Evolutionary conservation across 2,113 vertebrate genomes (phyloP), one percentile per base, ranked within the genome.

Genomic region (Protomyctophum bolini): DNA sequence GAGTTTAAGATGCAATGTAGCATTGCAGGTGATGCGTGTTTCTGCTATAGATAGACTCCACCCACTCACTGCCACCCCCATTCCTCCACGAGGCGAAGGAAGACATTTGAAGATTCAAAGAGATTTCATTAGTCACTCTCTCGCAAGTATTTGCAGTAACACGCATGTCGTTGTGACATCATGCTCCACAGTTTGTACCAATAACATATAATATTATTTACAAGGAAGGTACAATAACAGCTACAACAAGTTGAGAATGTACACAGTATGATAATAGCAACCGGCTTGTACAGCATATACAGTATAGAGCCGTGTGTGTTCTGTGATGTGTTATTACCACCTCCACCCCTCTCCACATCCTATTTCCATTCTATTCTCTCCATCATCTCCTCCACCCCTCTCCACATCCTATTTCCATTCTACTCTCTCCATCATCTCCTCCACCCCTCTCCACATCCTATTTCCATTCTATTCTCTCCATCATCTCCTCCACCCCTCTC

Each of bases 31-130:
- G 70, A 7, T 47, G 9, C 33, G 5, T 21, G 61, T 63, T 78
- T 72, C 56, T 21, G 9, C 84, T 84, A 84, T 79, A 84, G 83
- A 85, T 88, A 87, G 84, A 12, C 66, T 80, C 21, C 88, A 85
- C 86, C 86, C 69, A 85, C 87, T 68, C 75, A 7, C 76, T 28
- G 62, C 77, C 84, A 33, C 83, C 85, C 0, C 41, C 21, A 21
- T 21, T 21, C 21, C 21, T 21, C 55, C 55, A 41, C 33, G 33
- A 41, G 33, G 5, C 33, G 33, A 41, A 41, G 33, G 33, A 41
- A 41, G 33, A 41, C 33, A 41, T 41, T 3, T 41, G 33, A 41
- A 41, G 33, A 41, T 41, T 41, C 33, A 41, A 41, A 41, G 33
- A 41, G 33, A 3, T 41, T 41, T 41, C 5, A 41, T 41, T 41